Conservation (phyloP, 2,888 invertebrate species). For the Terebella lapidaria region DNA sequence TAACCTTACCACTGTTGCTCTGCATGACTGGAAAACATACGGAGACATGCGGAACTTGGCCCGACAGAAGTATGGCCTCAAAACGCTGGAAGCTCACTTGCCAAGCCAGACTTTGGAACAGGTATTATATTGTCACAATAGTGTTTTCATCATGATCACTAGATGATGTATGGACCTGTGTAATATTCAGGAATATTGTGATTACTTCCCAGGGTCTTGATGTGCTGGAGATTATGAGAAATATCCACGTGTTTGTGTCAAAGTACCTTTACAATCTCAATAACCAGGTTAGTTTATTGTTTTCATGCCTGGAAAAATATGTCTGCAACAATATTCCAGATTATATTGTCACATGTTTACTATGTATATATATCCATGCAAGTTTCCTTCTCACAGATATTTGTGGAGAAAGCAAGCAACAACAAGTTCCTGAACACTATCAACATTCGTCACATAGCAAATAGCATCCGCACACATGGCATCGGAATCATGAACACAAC, state of each 20-base stretch:
- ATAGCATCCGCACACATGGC: slow-evolving; percentile 94
- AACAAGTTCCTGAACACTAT: slow-evolving; percentile 94
- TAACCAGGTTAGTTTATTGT: slow-evolving; percentile 63
- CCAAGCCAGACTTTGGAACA: slow-evolving; percentile 96
- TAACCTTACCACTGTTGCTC: slow-evolving; percentile 91
- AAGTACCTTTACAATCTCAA: slow-evolving; percentile 92
- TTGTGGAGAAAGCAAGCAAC: slow-evolving; percentile 83
- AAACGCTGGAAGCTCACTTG: slow-evolving; percentile 83
- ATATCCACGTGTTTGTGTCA: slow-evolving; percentile 89
- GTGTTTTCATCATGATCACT: slow-evolving; percentile 9
- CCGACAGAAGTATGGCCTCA: slow-evolving; percentile 71
- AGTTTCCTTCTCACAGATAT: slow-evolving; percentile 59
- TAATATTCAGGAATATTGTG: neutral
- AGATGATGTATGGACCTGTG: neutral
- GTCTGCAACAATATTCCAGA: neutral
- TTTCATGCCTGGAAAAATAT: no score
- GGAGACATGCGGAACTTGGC: slow-evolving; percentile 94
- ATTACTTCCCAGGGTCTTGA: slow-evolving; percentile 74
- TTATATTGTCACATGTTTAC: neutral
- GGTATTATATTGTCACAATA: no score
- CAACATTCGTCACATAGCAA: slow-evolving; percentile 89
- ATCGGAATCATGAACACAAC: slow-evolving; percentile 94
- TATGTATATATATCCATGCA: neutral
- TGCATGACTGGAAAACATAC: slow-evolving; percentile 97
- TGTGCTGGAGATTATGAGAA: slow-evolving; percentile 93